Conservation (phyloP, 2,888 invertebrate genomes). For the Syrista parreyssii region DNA sequence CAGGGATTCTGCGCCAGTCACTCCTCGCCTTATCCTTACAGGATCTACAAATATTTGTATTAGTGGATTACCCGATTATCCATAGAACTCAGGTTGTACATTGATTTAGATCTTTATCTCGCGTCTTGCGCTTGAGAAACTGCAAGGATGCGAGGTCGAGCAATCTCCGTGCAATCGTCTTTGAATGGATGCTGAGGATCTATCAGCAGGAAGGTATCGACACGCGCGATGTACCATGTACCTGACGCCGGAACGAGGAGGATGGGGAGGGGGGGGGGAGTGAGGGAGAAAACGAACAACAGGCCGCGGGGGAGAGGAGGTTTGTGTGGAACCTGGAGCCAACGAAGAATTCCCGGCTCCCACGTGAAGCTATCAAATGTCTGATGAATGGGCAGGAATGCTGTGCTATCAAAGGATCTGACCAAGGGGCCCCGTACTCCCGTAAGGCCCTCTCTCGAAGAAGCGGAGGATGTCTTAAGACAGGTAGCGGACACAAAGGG, state of each 20-base stretch:
- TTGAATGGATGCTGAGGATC: neutral
- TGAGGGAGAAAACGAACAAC: conserved; percentile 23
- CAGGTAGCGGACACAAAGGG: conserved; percentile 64
- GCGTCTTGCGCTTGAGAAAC: neutral
- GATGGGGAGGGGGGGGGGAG: conserved; percentile 12
- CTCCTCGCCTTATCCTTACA: conserved; percentile 25
- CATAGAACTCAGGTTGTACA: conserved; percentile 51
- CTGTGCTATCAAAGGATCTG: conserved; percentile 62
- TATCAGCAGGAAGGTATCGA: conserved; percentile 33
- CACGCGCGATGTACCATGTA: conserved; percentile 17
- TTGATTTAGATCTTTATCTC: conserved; percentile 12
- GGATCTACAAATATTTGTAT: conserved; percentile 52
- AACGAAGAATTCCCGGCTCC: conserved; percentile 54
- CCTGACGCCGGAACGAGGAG: conserved; percentile 17
- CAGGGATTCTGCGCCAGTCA: neutral
- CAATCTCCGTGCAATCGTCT: neutral
- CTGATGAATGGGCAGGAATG: conserved; percentile 64
- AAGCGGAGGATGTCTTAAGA: conserved; percentile 57
- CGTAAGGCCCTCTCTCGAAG: conserved; percentile 20
- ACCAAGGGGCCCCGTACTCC: conserved; percentile 26
- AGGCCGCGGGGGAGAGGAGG: neutral
- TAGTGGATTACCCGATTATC: conserved; percentile 44
- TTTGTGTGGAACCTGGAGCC: conserved; percentile 27
- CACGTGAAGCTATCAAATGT: conserved; percentile 64
- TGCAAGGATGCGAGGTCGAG: neutral